Percentiles rank a stretch among this genome's conserved stretches.
These are phyloP conservation scores for Mesitornis unicolor DNA, from an alignment of 2,113 vertebrate species.

Conservation along the genomic window DNA sequence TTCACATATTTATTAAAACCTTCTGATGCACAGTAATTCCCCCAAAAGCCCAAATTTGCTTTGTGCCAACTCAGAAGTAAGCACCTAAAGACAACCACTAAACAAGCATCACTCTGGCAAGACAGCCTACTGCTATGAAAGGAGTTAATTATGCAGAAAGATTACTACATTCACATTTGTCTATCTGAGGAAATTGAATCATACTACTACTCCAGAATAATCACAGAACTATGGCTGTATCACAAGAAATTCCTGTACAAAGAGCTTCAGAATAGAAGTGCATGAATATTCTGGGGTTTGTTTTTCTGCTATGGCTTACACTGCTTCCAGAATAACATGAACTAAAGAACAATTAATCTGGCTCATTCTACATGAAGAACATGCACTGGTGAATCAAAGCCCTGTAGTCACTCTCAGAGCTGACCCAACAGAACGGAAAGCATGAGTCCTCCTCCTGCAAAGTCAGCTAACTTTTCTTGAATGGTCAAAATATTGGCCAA, in stretches of 20 bases:
- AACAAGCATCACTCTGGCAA: not conserved
- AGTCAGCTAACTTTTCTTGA: not conserved
- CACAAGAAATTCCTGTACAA: not conserved
- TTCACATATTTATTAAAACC: not conserved
- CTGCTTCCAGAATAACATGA: not conserved
- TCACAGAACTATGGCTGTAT: not conserved
- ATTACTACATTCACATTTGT: not conserved
- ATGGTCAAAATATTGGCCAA: not conserved
- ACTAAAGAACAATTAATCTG: not conserved
- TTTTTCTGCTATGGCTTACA: not conserved
- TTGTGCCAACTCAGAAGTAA: not conserved
- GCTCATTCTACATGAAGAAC: not conserved
- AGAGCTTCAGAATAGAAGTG: not conserved
- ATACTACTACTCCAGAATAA: not conserved
- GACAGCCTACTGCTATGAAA: not conserved
- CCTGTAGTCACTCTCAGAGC: not conserved
- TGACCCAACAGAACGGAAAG: not conserved
- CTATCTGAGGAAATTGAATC: not conserved
- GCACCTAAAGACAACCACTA: not conserved
- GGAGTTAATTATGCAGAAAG: not conserved
- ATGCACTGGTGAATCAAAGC: not conserved
- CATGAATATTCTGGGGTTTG: not conserved
- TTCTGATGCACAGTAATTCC: not conserved
- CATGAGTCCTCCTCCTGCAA: not conserved
- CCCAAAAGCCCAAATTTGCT: not conserved